phyloP scores from a whole-genome alignment of 2,797 vertebrate species.

The Chaunax sp. region DNA sequence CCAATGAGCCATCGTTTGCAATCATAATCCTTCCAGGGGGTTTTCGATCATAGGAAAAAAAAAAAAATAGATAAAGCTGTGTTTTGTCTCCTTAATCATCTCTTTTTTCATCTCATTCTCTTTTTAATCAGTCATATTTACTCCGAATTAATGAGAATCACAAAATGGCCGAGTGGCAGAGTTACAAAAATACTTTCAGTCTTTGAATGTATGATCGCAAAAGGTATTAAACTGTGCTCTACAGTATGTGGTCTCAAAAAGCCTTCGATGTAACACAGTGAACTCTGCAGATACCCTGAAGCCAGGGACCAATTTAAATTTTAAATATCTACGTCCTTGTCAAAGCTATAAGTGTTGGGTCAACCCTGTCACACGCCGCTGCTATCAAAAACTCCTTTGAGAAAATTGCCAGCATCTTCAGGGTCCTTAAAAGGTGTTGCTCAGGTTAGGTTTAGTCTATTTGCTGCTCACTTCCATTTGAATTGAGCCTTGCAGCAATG shows the following conservation, averaged over 20 bases:
- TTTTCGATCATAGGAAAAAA: too few species aligned
- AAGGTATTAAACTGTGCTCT: not conserved
- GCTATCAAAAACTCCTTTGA: slow-evolving; percentile 20
- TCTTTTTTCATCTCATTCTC: too few species aligned
- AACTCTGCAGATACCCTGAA: not conserved
- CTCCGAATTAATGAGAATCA: too few species aligned
- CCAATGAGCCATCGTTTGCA: too few species aligned
- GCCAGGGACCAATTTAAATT: slow-evolving; percentile 7
- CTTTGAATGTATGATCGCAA: not conserved
- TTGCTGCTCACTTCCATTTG: slow-evolving; percentile 47
- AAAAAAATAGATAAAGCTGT: too few species aligned
- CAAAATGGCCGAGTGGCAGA: too few species aligned
- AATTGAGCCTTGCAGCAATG: slow-evolving; percentile 59
- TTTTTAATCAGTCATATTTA: too few species aligned
- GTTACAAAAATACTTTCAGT: not conserved
- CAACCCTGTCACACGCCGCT: not conserved
- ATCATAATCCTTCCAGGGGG: too few species aligned
- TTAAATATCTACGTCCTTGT: slow-evolving; percentile 4
- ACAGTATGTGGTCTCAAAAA: not conserved
- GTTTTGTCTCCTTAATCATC: too few species aligned
- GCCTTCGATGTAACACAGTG: not conserved
- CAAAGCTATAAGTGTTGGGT: slow-evolving; percentile 11
- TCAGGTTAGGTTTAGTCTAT: slow-evolving; percentile 42
- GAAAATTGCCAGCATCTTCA: slow-evolving; percentile 11
- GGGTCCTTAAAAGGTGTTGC: slow-evolving; percentile 51